Base-by-base conservation (phyloP, 2,888 invertebrate genomes). In the Halictus quadricinctus region DNA sequence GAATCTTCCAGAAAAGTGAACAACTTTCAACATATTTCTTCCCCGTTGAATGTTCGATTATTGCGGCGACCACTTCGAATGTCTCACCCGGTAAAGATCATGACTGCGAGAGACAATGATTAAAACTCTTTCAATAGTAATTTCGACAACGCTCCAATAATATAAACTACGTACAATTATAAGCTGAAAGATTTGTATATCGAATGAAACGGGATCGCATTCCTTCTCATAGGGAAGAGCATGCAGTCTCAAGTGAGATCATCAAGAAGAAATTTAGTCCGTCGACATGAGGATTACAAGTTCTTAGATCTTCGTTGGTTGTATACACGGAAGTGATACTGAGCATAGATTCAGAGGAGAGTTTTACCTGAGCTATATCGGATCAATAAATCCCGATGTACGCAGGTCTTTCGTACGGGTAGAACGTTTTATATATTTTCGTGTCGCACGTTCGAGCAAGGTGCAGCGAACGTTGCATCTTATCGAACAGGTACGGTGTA, bases 321-420 rank as follows among this genome's bases (percentile, higher is more conserved):
- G 69, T 66, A 60, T 66, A 72, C n/a, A 77, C 70, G 72, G 43
- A 89, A 70, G 15, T 29, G 80, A 48, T 82, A 64, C 41, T 43
- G 72, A 73, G 79, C 64, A 86, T 29, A 84, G 79, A 84, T 79
- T 83, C 72, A 54, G 77, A 79, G 85, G 78, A 76, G 43, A 41
- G 25, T 69, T 88, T 90, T 90, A 90, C 90, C 90, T 90, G 90
- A 89, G 90, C 50, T 82, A 76, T 85, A 81, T 87, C 78, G 86
- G 80, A 74, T 86, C 83, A 81, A 88, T 85, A 84, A 88, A 76
- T 88, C 81, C 85, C 84, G 82, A 81, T 80, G 82, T 87, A 82
- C 74, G 81, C 72, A 84, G 84, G 78, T 87, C 88, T 86, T 86
- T 88, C 79, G 84, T 80, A 81, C 73, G 60, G 84, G 80, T 64